Base-by-base conservation (phyloP, 2,797 vertebrate species). In the Takifugu ocellatus region DNA sequence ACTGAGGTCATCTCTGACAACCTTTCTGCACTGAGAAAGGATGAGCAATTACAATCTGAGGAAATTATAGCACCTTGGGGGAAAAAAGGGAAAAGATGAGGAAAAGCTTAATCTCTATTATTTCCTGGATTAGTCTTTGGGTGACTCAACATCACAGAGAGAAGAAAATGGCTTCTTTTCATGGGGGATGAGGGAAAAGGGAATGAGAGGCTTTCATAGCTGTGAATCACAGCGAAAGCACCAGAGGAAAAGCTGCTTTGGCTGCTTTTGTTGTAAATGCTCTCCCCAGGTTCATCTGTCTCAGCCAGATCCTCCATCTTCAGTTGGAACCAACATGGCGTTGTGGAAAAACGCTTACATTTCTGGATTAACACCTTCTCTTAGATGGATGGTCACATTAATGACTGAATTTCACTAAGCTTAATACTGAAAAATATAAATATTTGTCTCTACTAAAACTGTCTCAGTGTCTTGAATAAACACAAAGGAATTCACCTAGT, bases 41-140 rank as follows among this genome's bases (percentile, higher is more conserved):
- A 81, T 75, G 72, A 67, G 80, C 77, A 73, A 84, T 78, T 77
- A 82, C 65, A 79, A 82, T 73, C 59, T 56, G 54, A 63, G 81
- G 77, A 84, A 78, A 81, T 84, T 63, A 82, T 52, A 75, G 72
- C 75, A 72, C 52, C 67, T 68, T 66, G 53, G 60, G 54, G 7
- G 17, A 21, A 47, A 47, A 48, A 25, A 45, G 50, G 65, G 11
- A 51, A 64, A 64, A 77, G 78, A 31, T 49, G 33, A 55, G 51
- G 27, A 66, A 70, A 82, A 72, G 69, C 68, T 77, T 84, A 83
- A 87, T 89, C 72, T 74, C 66, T 81, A 66, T 86, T 87, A 87
- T 89, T 87, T 84, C 70, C 73, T 64, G 83, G 80, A 88, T 87
- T 86, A 87, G 75, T 77, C 60, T 77, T 68, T 49, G 69, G 77